A percentile compares a stretch with the other conserved stretches of the same genome.
phyloP scores from a whole-genome alignment of 2,113 vertebrate genomes.

The Forbesichthys papilliferus region DNA sequence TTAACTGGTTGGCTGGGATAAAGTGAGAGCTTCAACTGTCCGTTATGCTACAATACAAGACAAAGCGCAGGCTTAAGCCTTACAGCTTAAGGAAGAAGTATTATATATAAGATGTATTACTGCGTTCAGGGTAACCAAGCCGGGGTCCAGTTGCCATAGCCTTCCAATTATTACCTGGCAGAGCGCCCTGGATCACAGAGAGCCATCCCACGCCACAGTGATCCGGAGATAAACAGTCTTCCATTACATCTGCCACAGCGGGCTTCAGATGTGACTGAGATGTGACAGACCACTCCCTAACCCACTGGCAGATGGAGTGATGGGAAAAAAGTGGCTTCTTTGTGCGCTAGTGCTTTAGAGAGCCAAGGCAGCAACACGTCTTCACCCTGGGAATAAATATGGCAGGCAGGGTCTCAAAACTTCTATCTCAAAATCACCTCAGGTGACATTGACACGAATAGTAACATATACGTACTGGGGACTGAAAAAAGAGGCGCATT shows the following conservation, averaged over 20 bases:
- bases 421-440: slow-evolving; percentile 18
- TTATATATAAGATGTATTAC: slow-evolving; percentile 39
- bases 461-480: slow-evolving; percentile 10
- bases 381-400: no score
- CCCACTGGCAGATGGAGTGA: slow-evolving; percentile 50
- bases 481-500: slow-evolving; percentile 5
- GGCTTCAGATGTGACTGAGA: slow-evolving; percentile 51
- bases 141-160: slow-evolving; percentile 44
- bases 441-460: slow-evolving; percentile 9
- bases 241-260: slow-evolving; percentile 49
- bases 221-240: slow-evolving; percentile 28
- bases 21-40: slow-evolving; percentile 40
- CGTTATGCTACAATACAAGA: slow-evolving; percentile 42
- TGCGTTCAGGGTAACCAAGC: slow-evolving; percentile 38
- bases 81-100: slow-evolving; percentile 37
- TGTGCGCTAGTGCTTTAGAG: slow-evolving; percentile 2
- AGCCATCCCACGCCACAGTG: slow-evolving; percentile 30
- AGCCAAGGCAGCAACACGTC: not conserved
- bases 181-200: slow-evolving; percentile 47
- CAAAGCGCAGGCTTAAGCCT: slow-evolving; percentile 50
- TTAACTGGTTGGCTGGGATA: slow-evolving; percentile 50
- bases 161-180: slow-evolving; percentile 60
- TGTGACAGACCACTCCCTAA: slow-evolving; percentile 50
- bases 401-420: slow-evolving; percentile 19
- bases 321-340: slow-evolving; percentile 42